Percentiles rank a stretch among this genome's conserved stretches.
Evolutionary conservation across 2,113 vertebrate species (phyloP).

Genomic region (Cranoglanis bouderius): DNA sequence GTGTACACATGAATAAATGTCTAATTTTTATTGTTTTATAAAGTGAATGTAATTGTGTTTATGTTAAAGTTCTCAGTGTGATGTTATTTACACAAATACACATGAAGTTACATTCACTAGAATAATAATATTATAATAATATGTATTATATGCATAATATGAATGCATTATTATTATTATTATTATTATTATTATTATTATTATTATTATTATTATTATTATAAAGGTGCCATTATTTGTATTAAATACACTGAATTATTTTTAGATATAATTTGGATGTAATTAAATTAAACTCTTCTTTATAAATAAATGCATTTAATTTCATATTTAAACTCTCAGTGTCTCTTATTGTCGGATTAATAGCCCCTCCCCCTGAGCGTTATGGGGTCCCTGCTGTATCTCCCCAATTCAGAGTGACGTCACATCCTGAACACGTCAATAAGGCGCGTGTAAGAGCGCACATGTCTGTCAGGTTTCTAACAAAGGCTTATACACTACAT

Average conservation of each 20-base stretch:
- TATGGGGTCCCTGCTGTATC: neutral
- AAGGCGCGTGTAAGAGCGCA: neutral
- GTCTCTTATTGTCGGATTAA: too few relatives aligned
- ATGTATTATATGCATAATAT: too few relatives aligned
- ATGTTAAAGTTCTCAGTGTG: too few relatives aligned
- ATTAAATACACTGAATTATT: neutral
- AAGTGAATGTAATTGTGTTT: too few relatives aligned
- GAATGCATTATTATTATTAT: neutral
- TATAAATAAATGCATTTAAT: too few relatives aligned
- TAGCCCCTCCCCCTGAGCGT: neutral
- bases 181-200: neutral
- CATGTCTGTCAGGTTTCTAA: neutral
- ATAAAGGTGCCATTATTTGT: neutral
- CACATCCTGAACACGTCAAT: neutral
- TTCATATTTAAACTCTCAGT: too few relatives aligned
- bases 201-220: neutral
- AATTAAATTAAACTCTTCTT: too few relatives aligned
- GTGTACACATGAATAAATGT: too few relatives aligned
- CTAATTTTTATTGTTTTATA: too few relatives aligned
- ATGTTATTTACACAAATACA: too few relatives aligned
- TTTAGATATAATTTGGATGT: neutral
- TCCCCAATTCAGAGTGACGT: neutral
- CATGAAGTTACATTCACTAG: too few relatives aligned
- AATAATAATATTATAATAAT: too few relatives aligned
- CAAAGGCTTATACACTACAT: neutral